Percentiles rank a stretch among this genome's conserved stretches.
Evolutionary conservation across 2,113 vertebrate genomes (phyloP).

Genomic region (Podarcis raffonei): DNA sequence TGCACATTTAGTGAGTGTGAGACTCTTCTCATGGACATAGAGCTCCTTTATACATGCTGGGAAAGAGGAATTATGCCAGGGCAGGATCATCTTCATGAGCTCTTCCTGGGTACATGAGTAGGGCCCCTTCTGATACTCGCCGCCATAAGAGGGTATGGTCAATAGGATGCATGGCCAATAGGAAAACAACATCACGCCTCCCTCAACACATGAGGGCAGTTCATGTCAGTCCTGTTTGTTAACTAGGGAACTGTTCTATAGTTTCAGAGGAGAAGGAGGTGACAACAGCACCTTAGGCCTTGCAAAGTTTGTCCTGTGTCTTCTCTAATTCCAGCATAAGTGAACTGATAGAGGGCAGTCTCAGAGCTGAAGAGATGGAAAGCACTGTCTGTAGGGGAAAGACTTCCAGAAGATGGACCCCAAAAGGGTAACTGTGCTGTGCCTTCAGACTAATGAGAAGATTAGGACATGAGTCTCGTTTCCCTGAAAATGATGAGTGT

Average conservation of each 20-base stretch:
- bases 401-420: slow-evolving; percentile 26
- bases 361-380: slow-evolving; percentile 8
- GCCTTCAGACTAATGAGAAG: slow-evolving; percentile 38
- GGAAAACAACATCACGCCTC: background rate
- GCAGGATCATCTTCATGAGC: too few relatives aligned
- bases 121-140: background rate
- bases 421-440: background rate
- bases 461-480: background rate
- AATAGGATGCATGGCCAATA: background rate
- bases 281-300: rapidly evolving
- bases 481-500: slow-evolving; percentile 44
- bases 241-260: background rate
- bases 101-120: background rate
- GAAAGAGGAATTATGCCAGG: background rate
- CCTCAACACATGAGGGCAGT: background rate
- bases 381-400: background rate
- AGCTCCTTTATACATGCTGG: background rate
- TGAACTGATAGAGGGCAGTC: background rate
- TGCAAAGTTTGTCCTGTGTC: background rate
- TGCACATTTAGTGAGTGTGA: background rate
- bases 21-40: background rate
- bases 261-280: background rate
- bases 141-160: background rate
- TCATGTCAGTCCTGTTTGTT: background rate
- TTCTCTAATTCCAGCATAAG: background rate